phyloP scores from a whole-genome alignment of 2,888 invertebrate species.

The Apeira syringaria region DNA sequence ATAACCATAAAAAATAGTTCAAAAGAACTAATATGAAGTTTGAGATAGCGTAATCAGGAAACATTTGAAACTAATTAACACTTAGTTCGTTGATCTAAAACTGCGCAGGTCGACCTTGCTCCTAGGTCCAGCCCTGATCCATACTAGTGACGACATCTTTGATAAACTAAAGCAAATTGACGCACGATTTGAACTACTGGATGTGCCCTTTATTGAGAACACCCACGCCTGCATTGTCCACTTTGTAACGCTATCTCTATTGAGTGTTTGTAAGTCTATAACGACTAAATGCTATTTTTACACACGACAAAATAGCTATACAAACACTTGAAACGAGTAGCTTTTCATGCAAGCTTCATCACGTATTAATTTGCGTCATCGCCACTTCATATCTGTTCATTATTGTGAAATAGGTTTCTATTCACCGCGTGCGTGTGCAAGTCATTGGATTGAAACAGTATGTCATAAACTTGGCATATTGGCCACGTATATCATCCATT shows the following conservation, averaged over 20 bases:
- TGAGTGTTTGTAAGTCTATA: constrained; percentile 37
- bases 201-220: constrained; percentile 45
- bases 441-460: background rate
- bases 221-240: constrained; percentile 54
- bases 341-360: constrained; percentile 22
- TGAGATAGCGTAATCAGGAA: no score
- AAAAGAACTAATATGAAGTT: no score
- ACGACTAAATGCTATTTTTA: constrained; percentile 28
- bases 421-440: background rate
- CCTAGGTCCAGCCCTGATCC: constrained; percentile 14
- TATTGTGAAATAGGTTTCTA: constrained; percentile 6
- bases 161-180: constrained; percentile 70
- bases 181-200: constrained; percentile 59
- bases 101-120: no score
- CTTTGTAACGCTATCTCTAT: constrained; percentile 49
- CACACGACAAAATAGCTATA: constrained; percentile 17
- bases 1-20: no score
- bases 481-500: no score
- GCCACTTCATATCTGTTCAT: constrained; percentile 5
- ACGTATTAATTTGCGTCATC: constrained; percentile 29
- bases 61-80: no score
- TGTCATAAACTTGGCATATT: no score
- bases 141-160: constrained; percentile 61
- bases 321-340: constrained; percentile 26
- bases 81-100: no score